Evolutionary conservation across 2,797 vertebrate genomes (phyloP).

Genomic region (Pangasius sanitwongsei): DNA sequence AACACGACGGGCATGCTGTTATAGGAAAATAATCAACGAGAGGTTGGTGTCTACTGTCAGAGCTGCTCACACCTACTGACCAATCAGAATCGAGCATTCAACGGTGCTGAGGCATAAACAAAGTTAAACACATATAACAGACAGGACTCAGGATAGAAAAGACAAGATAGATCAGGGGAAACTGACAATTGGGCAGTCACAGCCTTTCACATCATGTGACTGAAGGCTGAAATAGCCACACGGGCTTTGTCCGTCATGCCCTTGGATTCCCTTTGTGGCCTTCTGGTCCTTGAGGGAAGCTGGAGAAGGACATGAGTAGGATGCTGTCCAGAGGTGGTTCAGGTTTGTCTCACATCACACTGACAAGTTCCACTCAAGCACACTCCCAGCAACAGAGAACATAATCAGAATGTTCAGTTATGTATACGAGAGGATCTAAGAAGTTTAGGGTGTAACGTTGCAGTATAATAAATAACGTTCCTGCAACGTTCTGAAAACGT

Average conservation of each 20-base stretch:
- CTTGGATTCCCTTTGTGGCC: slow-evolving; percentile 23
- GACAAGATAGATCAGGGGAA: background rate
- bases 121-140: slow-evolving; percentile 4
- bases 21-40: background rate
- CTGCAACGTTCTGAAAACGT: background rate
- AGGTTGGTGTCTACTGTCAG: background rate
- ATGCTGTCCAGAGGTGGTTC: background rate
- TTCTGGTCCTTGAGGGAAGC: background rate
- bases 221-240: slow-evolving; percentile 54
- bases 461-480: background rate
- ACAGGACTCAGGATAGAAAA: background rate
- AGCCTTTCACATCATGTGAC: slow-evolving; percentile 38
- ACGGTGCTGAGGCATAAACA: background rate
- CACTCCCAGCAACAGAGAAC: background rate
- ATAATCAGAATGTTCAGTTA: background rate
- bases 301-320: background rate
- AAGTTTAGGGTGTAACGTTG: background rate
- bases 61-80: background rate
- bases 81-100: slow-evolving; percentile 1
- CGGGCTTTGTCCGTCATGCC: slow-evolving; percentile 34
- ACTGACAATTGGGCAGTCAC: background rate
- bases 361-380: slow-evolving; percentile 1
- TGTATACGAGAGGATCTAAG: background rate
- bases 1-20: background rate
- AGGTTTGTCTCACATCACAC: slow-evolving; percentile 6